A percentile compares a stretch with the other conserved stretches of the same genome.
These are phyloP conservation scores for Clarias laeviceps DNA, from an alignment of 2,797 vertebrate genomes.

Conservation along the genomic window DNA sequence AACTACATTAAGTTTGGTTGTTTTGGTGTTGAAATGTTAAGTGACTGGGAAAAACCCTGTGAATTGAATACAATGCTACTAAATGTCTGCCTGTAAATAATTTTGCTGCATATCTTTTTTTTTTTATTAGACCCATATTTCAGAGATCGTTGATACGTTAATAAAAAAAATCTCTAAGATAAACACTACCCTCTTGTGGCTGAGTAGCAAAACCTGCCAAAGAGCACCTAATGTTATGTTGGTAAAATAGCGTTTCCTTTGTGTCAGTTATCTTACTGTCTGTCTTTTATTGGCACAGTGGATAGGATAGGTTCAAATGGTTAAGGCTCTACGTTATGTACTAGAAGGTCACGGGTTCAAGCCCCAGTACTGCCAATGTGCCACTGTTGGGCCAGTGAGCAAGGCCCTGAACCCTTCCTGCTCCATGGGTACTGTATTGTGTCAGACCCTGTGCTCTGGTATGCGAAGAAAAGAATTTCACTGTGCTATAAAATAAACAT, in stretches of 20 bases:
- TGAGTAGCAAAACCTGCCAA: neutral
- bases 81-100: too few species aligned
- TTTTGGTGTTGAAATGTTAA: neutral
- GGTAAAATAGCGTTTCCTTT: neutral
- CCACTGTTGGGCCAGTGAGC: too few species aligned
- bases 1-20: neutral
- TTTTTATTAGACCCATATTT: neutral
- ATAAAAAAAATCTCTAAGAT: neutral
- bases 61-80: neutral
- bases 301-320: too few species aligned
- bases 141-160: too few species aligned
- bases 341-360: too few species aligned
- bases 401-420: too few species aligned
- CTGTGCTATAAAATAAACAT: too few species aligned
- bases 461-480: too few species aligned
- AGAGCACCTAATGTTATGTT: neutral
- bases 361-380: too few species aligned
- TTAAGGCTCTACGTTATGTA: too few species aligned
- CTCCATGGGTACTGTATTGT: too few species aligned
- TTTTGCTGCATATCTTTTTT: neutral
- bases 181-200: slow-evolving; percentile 36
- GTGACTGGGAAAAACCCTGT: neutral
- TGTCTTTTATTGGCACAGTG: neutral
- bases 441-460: too few species aligned
- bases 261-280: neutral